These are phyloP conservation scores for Caenorhabditis uteleia DNA, from an alignment of 2,888 invertebrate species.

Conservation along the genomic window DNA sequence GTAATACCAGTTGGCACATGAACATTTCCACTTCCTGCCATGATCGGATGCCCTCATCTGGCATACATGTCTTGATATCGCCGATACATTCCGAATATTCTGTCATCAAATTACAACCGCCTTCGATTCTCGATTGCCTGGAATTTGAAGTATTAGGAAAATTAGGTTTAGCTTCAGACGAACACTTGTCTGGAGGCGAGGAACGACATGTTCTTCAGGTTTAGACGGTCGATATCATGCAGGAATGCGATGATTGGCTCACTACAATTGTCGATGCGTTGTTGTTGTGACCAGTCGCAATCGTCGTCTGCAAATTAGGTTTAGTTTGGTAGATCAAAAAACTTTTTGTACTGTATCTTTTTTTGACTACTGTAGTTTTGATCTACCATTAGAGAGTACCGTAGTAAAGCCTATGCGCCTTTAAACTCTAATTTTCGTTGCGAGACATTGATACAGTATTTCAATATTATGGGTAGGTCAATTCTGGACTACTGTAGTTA, in stretches of 20 bases:
- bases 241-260: conserved; percentile 52
- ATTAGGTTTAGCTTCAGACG: conserved; percentile 1
- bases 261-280: conserved; percentile 51
- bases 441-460: no score
- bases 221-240: conserved; percentile 42
- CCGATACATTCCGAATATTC: conserved; percentile 57
- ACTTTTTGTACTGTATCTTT: not conserved
- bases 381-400: no score
- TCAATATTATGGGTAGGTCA: no score
- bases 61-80: conserved; percentile 44
- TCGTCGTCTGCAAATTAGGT: conserved; percentile 18
- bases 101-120: conserved; percentile 49
- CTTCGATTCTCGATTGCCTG: conserved; percentile 47
- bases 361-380: no score
- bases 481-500: no score
- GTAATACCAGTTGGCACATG: conserved; percentile 64
- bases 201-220: conserved; percentile 28
- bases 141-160: conserved; percentile 3
- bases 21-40: conserved; percentile 61
- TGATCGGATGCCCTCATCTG: conserved; percentile 44
- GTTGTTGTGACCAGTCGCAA: conserved; percentile 47
- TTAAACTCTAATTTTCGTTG: no score
- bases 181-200: conserved; percentile 20
- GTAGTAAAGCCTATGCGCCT: no score
- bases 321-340: not conserved